A percentile compares a stretch with the other conserved stretches of the same genome.
phyloP scores from a whole-genome alignment of 2,113 vertebrate genomes.

The Otolemur garnettii region DNA sequence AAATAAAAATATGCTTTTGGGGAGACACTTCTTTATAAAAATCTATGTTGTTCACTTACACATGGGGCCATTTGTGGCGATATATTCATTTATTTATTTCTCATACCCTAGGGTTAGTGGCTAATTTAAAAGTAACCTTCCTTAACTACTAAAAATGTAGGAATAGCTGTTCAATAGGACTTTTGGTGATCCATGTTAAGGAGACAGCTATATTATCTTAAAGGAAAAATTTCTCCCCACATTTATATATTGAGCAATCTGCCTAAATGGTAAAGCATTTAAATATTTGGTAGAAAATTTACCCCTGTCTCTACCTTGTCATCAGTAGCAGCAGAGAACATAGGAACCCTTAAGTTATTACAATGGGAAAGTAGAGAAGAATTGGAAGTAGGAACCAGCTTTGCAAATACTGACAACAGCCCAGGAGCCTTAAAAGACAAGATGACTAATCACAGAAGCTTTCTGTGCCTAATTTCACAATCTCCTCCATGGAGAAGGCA shows the following conservation, averaged over 20 bases:
- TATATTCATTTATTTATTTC: background rate
- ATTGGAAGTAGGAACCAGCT: background rate
- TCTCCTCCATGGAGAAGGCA: background rate
- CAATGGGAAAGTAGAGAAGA: background rate
- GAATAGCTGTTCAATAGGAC: background rate
- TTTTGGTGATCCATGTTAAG: background rate
- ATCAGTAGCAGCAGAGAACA: background rate
- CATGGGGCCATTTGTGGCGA: background rate
- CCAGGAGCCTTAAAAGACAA: background rate
- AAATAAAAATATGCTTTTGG: background rate
- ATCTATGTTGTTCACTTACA: background rate
- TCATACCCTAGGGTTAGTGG: background rate
- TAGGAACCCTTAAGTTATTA: background rate
- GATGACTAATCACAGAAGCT: background rate
- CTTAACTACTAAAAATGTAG: conserved; percentile 18
- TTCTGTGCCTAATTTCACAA: background rate
- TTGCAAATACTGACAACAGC: background rate
- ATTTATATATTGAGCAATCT: background rate
- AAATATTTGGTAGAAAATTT: background rate
- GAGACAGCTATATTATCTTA: background rate
- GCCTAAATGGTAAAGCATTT: background rate
- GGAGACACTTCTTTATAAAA: background rate
- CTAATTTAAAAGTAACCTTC: background rate
- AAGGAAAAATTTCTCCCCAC: background rate
- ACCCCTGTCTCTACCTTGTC: background rate